Evolutionary conservation across 30 jellyfish, hydroid and myxozoan species (phyloP), one percentile per base, ranked within the genome.

Genomic region (Hydra vulgaris): DNA sequence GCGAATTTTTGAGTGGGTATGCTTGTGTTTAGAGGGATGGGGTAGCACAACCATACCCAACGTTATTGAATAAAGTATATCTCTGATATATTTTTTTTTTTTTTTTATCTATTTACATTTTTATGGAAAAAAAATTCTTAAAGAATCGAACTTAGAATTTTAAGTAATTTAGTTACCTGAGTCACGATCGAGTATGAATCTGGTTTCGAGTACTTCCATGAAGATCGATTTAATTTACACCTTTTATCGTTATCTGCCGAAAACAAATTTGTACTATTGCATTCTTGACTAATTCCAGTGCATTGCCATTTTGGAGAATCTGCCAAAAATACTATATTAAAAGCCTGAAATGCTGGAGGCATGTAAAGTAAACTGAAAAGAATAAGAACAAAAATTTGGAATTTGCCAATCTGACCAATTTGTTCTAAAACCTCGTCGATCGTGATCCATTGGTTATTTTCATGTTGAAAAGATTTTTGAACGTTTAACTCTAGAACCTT

Each of bases 271-370:
- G 83, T 23, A 5, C 40, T 75, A 54, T 75, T 75, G 83, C 83
- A 75, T 75, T 75, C 75, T 25, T 17, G 21, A 21, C 26, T 75
- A 7, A 17, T 27, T 23, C 0, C 66, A 21, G 81, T 22, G 61
- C 83, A 7, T 75, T 70, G 23, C 83, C 83, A 75, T 25, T 67
- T 7, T 15, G 83, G 83, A 75, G 83, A 75, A 0, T 1, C 83
- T 25, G 69, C 71, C 1, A 75, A n/a, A 21, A 75, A 75, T 25
- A 75, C 83, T 0, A 53, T 75, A 17, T 17, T 54, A 15, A 75
- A 54, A 0, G 83, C 83, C 0, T 75, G 83, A 75, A 25, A 75
- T 12, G 83, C 83, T 0, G 83, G 83, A 67, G 56, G 23, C 21
- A 75, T 54, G 0, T 25, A 75, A 19, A 54, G n/a, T 27, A 75